Conservation (phyloP, 2,888 invertebrate genomes). For the Acanthococcus lagerstroemiae region DNA sequence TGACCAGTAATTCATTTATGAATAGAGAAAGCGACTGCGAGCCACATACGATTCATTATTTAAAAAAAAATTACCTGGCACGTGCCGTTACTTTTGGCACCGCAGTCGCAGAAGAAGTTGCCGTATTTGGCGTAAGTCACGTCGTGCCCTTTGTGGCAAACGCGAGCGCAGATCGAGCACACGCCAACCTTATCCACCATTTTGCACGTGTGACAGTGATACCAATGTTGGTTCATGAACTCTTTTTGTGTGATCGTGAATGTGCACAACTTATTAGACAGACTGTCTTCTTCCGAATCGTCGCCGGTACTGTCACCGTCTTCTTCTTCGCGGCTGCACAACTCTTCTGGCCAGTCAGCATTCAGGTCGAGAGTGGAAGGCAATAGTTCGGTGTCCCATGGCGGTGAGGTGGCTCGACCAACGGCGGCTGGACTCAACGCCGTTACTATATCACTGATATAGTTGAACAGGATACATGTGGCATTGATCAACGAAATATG, state of each 20-base stretch:
- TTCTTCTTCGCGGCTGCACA: constrained; percentile 51
- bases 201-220: constrained; percentile 96
- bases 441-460: constrained; percentile 64
- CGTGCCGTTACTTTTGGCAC: constrained; percentile 81
- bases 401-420: constrained; percentile 48
- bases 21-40: no score
- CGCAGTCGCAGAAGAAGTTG: constrained; percentile 98
- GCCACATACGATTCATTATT: no score
- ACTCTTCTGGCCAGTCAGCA: constrained; percentile 76
- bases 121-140: constrained; percentile 96
- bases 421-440: constrained; percentile 44
- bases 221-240: constrained; percentile 98
- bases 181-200: constrained; percentile 98
- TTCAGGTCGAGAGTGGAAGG: constrained; percentile 57
- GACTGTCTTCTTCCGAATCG: constrained; percentile 86
- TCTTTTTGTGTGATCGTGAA: constrained; percentile 95
- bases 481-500: constrained; percentile 47
- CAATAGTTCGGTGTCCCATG: constrained; percentile 65
- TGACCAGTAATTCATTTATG: no score
- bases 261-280: constrained; percentile 86
- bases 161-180: constrained; percentile 92
- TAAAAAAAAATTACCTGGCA: constrained; percentile 47
- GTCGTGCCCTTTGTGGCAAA: constrained; percentile 94
- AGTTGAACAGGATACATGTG: constrained; percentile 72
- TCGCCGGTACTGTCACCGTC: constrained; percentile 89